Conservation (phyloP, 2,797 vertebrate genomes). For the Hippocampus kuda region DNA sequence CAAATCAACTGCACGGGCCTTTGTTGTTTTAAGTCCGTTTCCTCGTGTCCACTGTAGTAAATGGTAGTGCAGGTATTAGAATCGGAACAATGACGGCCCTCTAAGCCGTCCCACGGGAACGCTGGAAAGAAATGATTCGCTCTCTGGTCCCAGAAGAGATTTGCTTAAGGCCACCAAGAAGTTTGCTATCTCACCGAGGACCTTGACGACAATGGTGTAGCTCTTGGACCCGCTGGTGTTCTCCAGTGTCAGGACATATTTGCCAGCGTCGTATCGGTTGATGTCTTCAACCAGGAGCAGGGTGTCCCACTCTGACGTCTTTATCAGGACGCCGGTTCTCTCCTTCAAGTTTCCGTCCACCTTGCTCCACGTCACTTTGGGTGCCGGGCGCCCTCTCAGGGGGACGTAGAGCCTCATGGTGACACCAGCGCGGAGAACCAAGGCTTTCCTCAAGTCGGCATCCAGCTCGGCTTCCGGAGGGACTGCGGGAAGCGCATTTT, state of each 20-base stretch:
- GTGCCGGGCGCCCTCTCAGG: slow-evolving; percentile 87
- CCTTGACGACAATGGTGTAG: slow-evolving; percentile 92
- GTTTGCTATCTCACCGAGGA: slow-evolving; percentile 75
- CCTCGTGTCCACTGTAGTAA: too few relatives aligned
- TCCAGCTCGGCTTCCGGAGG: slow-evolving; percentile 93
- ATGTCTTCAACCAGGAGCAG: slow-evolving; percentile 84
- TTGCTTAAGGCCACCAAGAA: neutral
- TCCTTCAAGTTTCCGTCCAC: slow-evolving; percentile 83
- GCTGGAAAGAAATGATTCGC: neutral
- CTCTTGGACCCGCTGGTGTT: slow-evolving; percentile 90
- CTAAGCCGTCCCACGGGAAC: neutral
- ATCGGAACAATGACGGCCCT: neutral
- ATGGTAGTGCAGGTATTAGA: neutral
- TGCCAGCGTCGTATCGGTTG: slow-evolving; percentile 96
- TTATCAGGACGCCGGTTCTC: slow-evolving; percentile 81
- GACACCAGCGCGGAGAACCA: slow-evolving; percentile 89
- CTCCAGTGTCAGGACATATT: slow-evolving; percentile 86
- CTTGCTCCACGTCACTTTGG: slow-evolving; percentile 92
- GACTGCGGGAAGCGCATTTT: slow-evolving; percentile 59
- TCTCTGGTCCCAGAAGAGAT: neutral
- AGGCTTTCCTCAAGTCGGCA: slow-evolving; percentile 86
- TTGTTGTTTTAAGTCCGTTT: too few relatives aligned
- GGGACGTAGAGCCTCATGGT: slow-evolving; percentile 97
- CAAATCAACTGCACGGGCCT: too few relatives aligned
- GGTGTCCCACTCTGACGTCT: slow-evolving; percentile 92